Evolutionary conservation across 1,140 invertebrate genomes (phyloP), one percentile per base, ranked within the genome.

Genomic region (Ladona fulva): DNA sequence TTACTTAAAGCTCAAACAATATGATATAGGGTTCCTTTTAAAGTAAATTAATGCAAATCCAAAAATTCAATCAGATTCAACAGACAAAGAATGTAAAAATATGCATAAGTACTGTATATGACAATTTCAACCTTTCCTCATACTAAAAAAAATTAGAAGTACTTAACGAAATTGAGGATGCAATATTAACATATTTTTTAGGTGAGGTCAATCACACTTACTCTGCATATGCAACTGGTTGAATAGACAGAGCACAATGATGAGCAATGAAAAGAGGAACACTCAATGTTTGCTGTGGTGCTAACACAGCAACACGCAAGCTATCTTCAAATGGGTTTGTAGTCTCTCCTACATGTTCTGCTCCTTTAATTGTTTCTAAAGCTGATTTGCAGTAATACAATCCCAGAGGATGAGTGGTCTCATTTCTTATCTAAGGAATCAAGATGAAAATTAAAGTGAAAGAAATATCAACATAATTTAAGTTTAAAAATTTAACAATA

Each of bases 221-320:
- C 91, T 90, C 89, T n/a, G 89, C 86, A 81, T 92, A 90, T 25
- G 90, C 52, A 19, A 24, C 88, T n/a, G 93, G 93, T 80, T 91
- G 86, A 42, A 95, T 82, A 82, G 90, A 91, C 25, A 95, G 85
- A 79, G 91, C 90, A 82, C 92, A 94, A 82, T 95, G 92, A 83
- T 94, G 94, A 6, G 93, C 93, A 25, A 95, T 89, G 80, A 91
- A 90, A 24, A 95, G 84, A 19, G 94, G 94, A 73, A 95, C 88
- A 80, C 91, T 90, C 82, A 90, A 94, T 0, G 88, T 88, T 79
- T 93, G 90, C 79, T 92, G 90, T 0, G 92, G 90, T 80, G 92
- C 91, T 14, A 95, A 84, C 24, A 93, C 90, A 0, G 89, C 86
- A 77, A 95, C 88, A 78, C 91, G 87, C 84, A 92, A 89, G 74